These are phyloP conservation scores for Drosophila kohkoa DNA, from an alignment of 1,140 invertebrate genomes.

Conservation along the genomic window DNA sequence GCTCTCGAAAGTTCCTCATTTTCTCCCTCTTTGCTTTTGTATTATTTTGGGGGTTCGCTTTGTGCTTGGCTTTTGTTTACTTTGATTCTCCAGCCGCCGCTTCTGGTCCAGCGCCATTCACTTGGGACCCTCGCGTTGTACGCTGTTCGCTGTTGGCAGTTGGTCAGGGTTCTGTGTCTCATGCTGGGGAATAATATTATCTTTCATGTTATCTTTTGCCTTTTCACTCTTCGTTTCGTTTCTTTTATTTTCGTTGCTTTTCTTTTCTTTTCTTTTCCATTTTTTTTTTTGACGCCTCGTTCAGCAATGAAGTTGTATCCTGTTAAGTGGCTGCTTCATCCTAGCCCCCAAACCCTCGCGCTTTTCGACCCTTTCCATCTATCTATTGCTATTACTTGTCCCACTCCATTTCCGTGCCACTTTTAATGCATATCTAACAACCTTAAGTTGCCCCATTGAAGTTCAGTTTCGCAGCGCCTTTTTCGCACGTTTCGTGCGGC, in stretches of 20 bases:
- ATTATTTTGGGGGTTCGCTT: conserved; percentile 13
- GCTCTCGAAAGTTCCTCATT: conserved; percentile 12
- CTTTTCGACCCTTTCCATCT: neutral
- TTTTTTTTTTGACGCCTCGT: conserved; percentile 60
- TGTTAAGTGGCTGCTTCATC: conserved; percentile 67
- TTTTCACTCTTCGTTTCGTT: conserved; percentile 63
- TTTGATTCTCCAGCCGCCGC: conserved; percentile 39
- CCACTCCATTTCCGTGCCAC: conserved; percentile 45
- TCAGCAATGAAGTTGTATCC: conserved; percentile 78
- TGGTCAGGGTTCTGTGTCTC: neutral
- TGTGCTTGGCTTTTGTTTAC: conserved; percentile 50
- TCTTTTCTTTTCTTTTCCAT: conserved; percentile 4
- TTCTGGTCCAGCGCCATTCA: conserved; percentile 34
- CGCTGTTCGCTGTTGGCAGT: neutral
- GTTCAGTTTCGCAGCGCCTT: conserved; percentile 24
- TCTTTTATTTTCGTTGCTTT: conserved; percentile 12
- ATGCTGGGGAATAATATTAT: conserved; percentile 70
- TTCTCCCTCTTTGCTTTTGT: neutral
- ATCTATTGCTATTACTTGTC: conserved; percentile 16
- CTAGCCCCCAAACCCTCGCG: neutral
- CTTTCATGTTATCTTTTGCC: conserved; percentile 80
- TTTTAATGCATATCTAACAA: conserved; percentile 79
- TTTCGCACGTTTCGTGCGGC: conserved; percentile 51
- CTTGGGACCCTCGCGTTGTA: conserved; percentile 6
- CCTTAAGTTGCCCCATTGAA: conserved; percentile 67